Base-by-base conservation (phyloP, 2,888 invertebrate genomes). In the Tromatobia lineatoria region DNA sequence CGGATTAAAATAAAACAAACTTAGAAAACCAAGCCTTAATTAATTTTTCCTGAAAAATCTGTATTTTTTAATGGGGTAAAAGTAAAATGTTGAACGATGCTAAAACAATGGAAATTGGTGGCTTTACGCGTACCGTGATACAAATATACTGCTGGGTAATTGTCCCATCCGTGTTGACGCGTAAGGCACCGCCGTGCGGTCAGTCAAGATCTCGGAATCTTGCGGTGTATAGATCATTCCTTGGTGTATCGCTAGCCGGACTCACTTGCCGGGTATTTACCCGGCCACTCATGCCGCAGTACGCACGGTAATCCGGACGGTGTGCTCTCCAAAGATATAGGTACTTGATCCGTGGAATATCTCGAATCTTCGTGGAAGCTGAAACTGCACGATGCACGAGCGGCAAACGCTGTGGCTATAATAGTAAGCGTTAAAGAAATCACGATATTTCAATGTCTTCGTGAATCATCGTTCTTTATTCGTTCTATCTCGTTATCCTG, bases 391-490 rank as follows among this genome's bases (percentile, higher is more conserved):
- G 66, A 66, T 45, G 66, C 23, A 47, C 47, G 10, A 29, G 18
- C 18, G 15, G 3, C 47, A 34, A 23, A 11, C 67, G 23, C 34
- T 20, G 47, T 15, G 45, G 42, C 34, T 23, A 34, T 50, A 67
- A 76, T 67, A 57, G 57, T 57, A 52, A 66, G 18, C 50, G 69
- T 54, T 61, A 54, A 76, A 79, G 76, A 85, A 85, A 85, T 79
- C 75, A 71, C 81, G 81, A 85, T 85, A 85, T 82, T 85, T 85
- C 79, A 85, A 82, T 79, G 85, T 82, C 85, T 67, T 54, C 52
- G 85, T 79, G 85, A 85, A 82, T 82, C 79, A 82, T 85, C 80
- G 61, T 80, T 80, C 70, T 81, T 81, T 70, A 78, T 81, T 74
- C 80, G 80, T 64, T 74, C 52, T 78, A 25, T 78, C 80, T 84